phyloP scores from a whole-genome alignment of 1,140 invertebrate species.

The Scylla paramamosain region DNA sequence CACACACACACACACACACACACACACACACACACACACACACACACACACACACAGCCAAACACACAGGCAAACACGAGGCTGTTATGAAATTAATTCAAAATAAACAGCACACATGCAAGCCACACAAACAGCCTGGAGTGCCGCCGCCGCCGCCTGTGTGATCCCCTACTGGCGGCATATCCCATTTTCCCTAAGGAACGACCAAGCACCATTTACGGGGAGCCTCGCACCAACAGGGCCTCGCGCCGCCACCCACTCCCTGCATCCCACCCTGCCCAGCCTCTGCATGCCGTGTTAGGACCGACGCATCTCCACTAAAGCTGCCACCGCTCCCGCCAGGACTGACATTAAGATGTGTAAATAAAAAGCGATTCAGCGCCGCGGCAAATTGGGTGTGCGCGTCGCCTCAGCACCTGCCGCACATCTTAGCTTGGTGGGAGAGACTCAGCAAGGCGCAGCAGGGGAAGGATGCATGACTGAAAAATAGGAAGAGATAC shows the following conservation, averaged over 20 bases:
- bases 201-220: background rate
- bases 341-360: background rate
- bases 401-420: too few species aligned
- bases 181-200: background rate
- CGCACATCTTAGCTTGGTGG: too few species aligned
- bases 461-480: too few species aligned
- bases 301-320: background rate
- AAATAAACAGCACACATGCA: too few species aligned
- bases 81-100: too few species aligned
- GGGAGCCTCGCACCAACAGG: background rate
- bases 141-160: too few species aligned
- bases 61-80: too few species aligned
- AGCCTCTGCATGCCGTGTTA: background rate
- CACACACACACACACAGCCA: too few species aligned
- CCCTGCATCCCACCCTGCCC: background rate
- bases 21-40: too few species aligned
- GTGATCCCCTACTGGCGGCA: background rate
- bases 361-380: background rate
- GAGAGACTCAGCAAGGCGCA: too few species aligned
- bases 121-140: background rate
- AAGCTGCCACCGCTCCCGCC: background rate
- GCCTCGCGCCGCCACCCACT: background rate
- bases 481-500: too few species aligned
- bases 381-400: background rate
- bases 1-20: too few species aligned